phyloP scores from a whole-genome alignment of 1,140 invertebrate genomes.

The Scaptomyza montana region DNA sequence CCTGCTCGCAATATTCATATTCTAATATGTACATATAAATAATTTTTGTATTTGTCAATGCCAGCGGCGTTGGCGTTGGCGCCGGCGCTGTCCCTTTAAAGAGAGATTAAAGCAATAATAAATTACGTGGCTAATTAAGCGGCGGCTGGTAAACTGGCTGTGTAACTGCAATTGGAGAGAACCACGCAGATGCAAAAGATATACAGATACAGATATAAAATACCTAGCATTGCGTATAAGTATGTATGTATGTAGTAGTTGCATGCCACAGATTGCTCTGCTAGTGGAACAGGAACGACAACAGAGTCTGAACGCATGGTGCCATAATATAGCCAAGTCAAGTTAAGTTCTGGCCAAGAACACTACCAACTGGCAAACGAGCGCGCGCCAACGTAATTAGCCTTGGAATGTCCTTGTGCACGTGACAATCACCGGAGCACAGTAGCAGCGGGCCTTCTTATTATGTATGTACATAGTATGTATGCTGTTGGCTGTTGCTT shows the following conservation, averaged over 20 bases:
- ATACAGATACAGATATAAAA: slow-evolving; percentile 58
- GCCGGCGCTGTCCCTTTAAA: slow-evolving; percentile 20
- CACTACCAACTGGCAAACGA: background rate
- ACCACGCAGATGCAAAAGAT: slow-evolving; percentile 76
- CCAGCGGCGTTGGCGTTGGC: slow-evolving; percentile 57
- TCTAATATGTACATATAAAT: slow-evolving; percentile 60
- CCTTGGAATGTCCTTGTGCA: slow-evolving; percentile 83
- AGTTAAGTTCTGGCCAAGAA: slow-evolving; percentile 8
- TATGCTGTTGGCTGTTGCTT: no score
- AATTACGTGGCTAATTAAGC: slow-evolving; percentile 80
- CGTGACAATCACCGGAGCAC: slow-evolving; percentile 70
- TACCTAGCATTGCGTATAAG: background rate
- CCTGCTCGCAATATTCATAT: slow-evolving; percentile 54
- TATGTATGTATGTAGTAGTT: slow-evolving; percentile 6
- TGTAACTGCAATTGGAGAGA: slow-evolving; percentile 33
- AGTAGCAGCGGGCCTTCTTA: no score
- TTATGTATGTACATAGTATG: no score
- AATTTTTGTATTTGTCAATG: slow-evolving; percentile 78
- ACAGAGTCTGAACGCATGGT: slow-evolving; percentile 65
- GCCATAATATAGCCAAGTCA: slow-evolving; percentile 61
- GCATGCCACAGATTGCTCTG: slow-evolving; percentile 63
- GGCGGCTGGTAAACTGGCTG: slow-evolving; percentile 34
- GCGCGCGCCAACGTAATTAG: slow-evolving; percentile 71
- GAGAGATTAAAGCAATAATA: slow-evolving; percentile 77
- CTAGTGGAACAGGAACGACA: slow-evolving; percentile 7